Conservation (phyloP, 1,140 invertebrate genomes). For the Pogonomyrmex barbatus region DNA sequence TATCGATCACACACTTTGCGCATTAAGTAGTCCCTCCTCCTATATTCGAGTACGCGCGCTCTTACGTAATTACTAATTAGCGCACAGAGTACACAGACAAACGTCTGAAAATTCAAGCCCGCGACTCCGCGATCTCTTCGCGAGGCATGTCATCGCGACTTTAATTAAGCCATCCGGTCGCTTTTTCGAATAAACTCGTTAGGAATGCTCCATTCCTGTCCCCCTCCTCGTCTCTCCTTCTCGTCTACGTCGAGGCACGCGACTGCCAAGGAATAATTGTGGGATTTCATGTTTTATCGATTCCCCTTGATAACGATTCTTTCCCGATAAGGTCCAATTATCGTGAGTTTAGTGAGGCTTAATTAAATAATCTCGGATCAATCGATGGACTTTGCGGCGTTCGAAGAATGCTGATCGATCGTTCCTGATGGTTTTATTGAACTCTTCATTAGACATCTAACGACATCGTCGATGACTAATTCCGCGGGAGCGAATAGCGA, state of each 20-base stretch:
- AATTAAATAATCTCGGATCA: conserved; percentile 49
- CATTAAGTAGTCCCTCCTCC: conserved; percentile 48
- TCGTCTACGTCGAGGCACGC: conserved; percentile 1
- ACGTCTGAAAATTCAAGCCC: neutral
- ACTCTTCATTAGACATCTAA: conserved; percentile 29
- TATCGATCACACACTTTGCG: conserved; percentile 69
- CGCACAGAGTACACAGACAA: conserved; percentile 9
- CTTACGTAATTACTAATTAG: conserved; percentile 67
- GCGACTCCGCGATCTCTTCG: neutral
- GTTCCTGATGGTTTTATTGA: conserved; percentile 12
- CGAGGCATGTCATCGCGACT: neutral
- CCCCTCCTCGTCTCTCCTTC: neutral
- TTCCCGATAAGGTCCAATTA: neutral
- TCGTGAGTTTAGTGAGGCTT: conserved; percentile 41
- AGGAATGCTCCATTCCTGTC: neutral
- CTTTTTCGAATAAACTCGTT: conserved; percentile 56
- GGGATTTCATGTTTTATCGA: conserved; percentile 1
- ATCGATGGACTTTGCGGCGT: neutral
- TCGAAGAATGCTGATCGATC: conserved; percentile 37
- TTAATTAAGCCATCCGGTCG: conserved; percentile 33
- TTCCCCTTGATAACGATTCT: no score
- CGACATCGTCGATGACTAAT: conserved; percentile 31
- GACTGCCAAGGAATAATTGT: conserved; percentile 24
- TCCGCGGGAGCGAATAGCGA: neutral
- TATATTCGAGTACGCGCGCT: conserved; percentile 20